Evolutionary conservation across 1,140 invertebrate genomes (phyloP).

Genomic region (Pogonognathellus flavescens): DNA sequence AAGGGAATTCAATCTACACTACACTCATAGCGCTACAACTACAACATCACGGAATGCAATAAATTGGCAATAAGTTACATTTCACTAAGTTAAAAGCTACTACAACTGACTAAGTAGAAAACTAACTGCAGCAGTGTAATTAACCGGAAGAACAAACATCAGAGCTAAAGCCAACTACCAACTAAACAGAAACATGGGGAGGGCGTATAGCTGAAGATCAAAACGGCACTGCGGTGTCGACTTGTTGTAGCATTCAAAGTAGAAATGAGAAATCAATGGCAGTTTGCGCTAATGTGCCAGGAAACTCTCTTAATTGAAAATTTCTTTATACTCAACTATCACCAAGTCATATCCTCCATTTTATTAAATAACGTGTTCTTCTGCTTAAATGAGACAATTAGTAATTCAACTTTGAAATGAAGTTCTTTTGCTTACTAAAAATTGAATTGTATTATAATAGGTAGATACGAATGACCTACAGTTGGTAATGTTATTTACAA

Average conservation of each 20-base stretch:
- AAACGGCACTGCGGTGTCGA: neutral
- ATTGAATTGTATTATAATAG: too few relatives aligned
- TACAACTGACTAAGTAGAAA: neutral
- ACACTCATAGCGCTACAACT: too few relatives aligned
- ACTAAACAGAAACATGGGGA: too few relatives aligned
- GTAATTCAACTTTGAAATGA: too few relatives aligned
- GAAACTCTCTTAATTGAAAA: slow-evolving; percentile 23
- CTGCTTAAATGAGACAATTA: too few relatives aligned
- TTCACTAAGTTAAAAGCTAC: neutral
- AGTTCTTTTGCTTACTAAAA: too few relatives aligned
- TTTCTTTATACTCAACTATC: neutral
- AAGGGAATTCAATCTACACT: too few relatives aligned
- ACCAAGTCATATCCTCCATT: too few relatives aligned
- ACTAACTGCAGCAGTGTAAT: neutral
- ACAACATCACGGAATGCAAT: neutral
- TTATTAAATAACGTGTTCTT: too few relatives aligned
- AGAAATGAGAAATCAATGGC: slow-evolving; percentile 38
- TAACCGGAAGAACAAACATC: slow-evolving; percentile 6
- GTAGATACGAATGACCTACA: too few relatives aligned
- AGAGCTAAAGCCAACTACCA: too few relatives aligned
- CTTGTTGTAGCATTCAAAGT: neutral
- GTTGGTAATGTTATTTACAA: too few relatives aligned
- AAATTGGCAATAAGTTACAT: slow-evolving; percentile 16
- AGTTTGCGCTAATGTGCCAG: slow-evolving; percentile 21
- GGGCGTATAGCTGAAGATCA: neutral